Evolutionary conservation across 2,113 vertebrate genomes (phyloP).

Genomic region (Colossoma macropomum): DNA sequence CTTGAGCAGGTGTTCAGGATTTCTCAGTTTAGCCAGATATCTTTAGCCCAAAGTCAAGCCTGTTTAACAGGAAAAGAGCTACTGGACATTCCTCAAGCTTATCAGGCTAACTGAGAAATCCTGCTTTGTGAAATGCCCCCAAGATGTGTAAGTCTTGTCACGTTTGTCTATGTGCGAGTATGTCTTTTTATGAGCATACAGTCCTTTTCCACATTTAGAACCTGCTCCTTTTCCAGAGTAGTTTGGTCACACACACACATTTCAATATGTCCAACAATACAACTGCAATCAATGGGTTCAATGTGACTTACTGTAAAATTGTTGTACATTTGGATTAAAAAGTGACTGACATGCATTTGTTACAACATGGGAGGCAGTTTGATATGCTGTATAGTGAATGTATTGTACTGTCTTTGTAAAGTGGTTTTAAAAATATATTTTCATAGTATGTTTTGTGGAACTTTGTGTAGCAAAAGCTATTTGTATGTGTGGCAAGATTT

Average conservation of each 20-base stretch:
- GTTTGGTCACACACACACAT: background rate
- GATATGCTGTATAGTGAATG: slow-evolving; percentile 97
- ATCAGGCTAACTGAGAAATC: no score
- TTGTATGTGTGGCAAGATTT: slow-evolving; percentile 80
- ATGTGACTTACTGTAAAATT: slow-evolving; percentile 51
- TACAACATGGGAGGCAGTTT: slow-evolving; percentile 78
- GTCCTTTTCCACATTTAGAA: no score
- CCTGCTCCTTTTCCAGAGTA: background rate
- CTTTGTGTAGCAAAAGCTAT: slow-evolving; percentile 87
- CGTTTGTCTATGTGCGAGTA: slow-evolving; percentile 13
- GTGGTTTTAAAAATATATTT: slow-evolving; percentile 99
- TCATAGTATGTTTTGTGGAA: slow-evolving; percentile 90
- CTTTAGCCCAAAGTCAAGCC: no score
- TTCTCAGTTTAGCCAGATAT: no score
- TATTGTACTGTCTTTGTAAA: slow-evolving; percentile 95
- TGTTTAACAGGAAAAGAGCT: no score
- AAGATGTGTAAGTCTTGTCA: slow-evolving; percentile 1
- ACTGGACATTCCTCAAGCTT: no score
- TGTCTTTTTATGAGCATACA: slow-evolving; percentile 3
- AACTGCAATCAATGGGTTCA: slow-evolving; percentile 52
- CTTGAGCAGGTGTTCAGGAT: no score
- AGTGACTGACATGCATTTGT: slow-evolving; percentile 64
- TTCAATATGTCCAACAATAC: slow-evolving; percentile 9
- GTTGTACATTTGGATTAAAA: slow-evolving; percentile 31
- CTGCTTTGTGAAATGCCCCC: no score